Base-by-base conservation (phyloP, 2,888 invertebrate species). In the Hetaerina titia region DNA sequence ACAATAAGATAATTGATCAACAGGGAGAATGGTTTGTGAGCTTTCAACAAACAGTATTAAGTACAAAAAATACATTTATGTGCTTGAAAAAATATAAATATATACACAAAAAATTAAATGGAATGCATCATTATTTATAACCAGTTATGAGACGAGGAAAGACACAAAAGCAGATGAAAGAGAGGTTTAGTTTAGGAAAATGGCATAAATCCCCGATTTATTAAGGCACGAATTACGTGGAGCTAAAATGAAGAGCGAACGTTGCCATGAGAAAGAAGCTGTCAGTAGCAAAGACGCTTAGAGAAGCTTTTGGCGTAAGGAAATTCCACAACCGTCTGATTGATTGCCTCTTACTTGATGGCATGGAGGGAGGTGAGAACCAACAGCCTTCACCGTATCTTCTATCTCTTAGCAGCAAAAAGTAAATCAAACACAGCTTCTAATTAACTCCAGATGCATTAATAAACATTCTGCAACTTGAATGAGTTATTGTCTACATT, bases 351-450 rank as follows among this genome's bases (percentile, higher is more conserved):
- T 25, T 2, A 15, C 81, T 81, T 31, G 81, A 81, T 31, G 81
- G 31, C 31, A 81, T 31, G 81, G 13, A 81, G 81, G 5, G 81
- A 31, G 81, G 81, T 31, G 31, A 81, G 31, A 81, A 81, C 31
- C 9, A 81, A 81, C 81, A 81, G 13, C 19, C 81, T 8, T 25
- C 74, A 74, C 74, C 15, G 25, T 31, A 11, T 69, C 81, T 31
- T 31, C 81, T 15, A 4, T 60, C 60, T 17, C 81, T 81, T 81
- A 7, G 2, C 8, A 31, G 81, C 81, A 81, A 81, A 81, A 81
- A 81, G 81, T 31, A 81, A 81, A 81, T 81, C 81, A 81, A 81
- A 81, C 25, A 81, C 81, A 81, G 81, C 81, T 31, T 81, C 81
- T 81, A 81, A 81, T 81, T 81, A 81, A 81, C 31, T 81, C 81